Evolutionary conservation across 2,888 invertebrate species (phyloP), one percentile per base, ranked within the genome.

Genomic region (Xestia sexstrigata): DNA sequence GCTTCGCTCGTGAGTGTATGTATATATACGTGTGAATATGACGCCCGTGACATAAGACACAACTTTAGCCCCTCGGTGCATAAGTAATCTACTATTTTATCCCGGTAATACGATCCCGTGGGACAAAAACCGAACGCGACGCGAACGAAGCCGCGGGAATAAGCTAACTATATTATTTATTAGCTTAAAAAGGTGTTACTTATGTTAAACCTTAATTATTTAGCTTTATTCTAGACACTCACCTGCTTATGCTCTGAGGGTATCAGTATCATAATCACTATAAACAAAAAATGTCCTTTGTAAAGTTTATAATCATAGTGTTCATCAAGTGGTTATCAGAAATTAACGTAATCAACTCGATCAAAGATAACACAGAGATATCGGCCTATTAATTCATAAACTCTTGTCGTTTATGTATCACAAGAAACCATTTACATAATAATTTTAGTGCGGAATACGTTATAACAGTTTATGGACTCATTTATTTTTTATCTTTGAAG

Each of bases 361-460:
- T 78, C 30, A 69, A 23, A 71, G 82, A 82, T 69, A 82, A 63
- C 73, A 77, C 30, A 58, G 17, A 82, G 49, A 78, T 74, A 82
- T 70, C 9, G 4, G 7, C 52, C 30, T 65, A 78, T 78, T 74
- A 74, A 82, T 63, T 82, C 72, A 78, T 78, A 72, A 69, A 72
- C 55, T 23, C 82, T 52, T 58, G 74, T 71, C 39, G 35, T 82
- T 72, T 78, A 82, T 72, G 71, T 78, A 26, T 82, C 20, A 72
- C 78, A 55, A 82, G 82, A 82, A 82, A 69, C 74, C 30, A 78
- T 82, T 82, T 78, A 78, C 82, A 82, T 82, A 82, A 77, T 81
- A 81, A 58, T 17, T 58, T 58, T 58, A 81, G 60, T 74, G 47
- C 2, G 1, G 3, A n/a, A 60, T 55, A 63, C 62, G 45, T 70